Conservation (phyloP, 2,113 vertebrate genomes). For the Nettapus auritus region DNA sequence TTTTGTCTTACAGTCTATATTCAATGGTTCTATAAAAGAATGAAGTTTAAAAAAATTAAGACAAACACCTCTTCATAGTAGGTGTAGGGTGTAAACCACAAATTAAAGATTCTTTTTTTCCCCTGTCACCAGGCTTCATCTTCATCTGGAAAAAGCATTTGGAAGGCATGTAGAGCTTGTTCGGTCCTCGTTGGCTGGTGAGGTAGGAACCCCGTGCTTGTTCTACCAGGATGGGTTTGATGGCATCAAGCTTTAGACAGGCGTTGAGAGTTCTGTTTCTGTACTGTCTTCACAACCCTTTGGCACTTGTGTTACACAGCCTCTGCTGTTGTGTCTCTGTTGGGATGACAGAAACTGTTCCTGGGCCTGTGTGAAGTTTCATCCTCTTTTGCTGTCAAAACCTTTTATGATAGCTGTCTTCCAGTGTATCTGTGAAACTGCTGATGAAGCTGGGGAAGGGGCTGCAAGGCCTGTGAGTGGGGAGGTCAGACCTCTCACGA, state of each 20-base stretch:
- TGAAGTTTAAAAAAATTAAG: not conserved
- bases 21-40: not conserved
- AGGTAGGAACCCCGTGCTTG: not conserved
- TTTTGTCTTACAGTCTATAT: not conserved
- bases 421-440: not conserved
- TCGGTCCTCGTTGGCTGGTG: not conserved
- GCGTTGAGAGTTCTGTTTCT: fast-evolving
- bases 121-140: not conserved
- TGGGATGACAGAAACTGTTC: not conserved
- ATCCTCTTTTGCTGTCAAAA: not conserved
- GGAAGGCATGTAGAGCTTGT: not conserved
- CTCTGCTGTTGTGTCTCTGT: not conserved
- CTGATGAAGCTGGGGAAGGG: not conserved
- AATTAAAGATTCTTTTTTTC: not conserved
- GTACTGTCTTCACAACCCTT: fast-evolving
- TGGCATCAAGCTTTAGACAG: not conserved
- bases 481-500: fast-evolving
- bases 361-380: not conserved
- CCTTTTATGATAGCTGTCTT: not conserved
- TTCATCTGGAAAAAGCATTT: not conserved
- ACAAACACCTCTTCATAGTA: not conserved
- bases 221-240: not conserved
- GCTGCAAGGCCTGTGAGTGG: not conserved
- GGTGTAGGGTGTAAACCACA: not conserved
- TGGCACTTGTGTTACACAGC: not conserved